Evolutionary conservation across 2,888 invertebrate genomes (phyloP).

Genomic region (Noctuana brunneofusca): DNA sequence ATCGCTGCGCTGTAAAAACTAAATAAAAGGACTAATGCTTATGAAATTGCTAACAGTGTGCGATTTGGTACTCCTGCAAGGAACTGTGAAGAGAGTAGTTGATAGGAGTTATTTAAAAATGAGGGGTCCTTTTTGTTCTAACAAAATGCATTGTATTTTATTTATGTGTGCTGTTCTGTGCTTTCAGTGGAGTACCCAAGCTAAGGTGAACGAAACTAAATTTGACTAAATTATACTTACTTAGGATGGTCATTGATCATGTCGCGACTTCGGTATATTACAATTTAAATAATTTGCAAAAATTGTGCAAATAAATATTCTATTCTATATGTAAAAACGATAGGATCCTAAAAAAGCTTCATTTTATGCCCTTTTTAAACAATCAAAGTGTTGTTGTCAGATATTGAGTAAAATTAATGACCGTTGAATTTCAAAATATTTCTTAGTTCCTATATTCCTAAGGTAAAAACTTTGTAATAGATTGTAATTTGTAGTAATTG

Average conservation of each 20-base stretch:
- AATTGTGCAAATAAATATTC: too few relatives aligned
- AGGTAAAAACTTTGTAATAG: too few relatives aligned
- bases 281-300: neutral
- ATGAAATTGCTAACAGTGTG: neutral
- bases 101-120: neutral
- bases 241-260: neutral
- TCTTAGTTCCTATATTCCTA: too few relatives aligned
- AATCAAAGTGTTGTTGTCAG: too few relatives aligned
- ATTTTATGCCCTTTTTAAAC: too few relatives aligned
- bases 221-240: neutral
- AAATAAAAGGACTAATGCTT: neutral
- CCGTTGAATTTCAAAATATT: too few relatives aligned
- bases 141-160: neutral
- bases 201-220: neutral
- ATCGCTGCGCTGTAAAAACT: too few relatives aligned
- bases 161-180: slow-evolving; percentile 5
- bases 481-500: too few relatives aligned
- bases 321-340: too few relatives aligned
- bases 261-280: neutral
- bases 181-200: slow-evolving; percentile 9
- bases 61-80: neutral
- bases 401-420: too few relatives aligned
- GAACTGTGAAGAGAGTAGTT: neutral
- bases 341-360: too few relatives aligned
- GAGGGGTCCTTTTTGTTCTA: neutral